Percentiles rank a stretch among this genome's conserved stretches.
Conservation (phyloP, 2,113 vertebrate genomes). For the Candoia aspera region DNA sequence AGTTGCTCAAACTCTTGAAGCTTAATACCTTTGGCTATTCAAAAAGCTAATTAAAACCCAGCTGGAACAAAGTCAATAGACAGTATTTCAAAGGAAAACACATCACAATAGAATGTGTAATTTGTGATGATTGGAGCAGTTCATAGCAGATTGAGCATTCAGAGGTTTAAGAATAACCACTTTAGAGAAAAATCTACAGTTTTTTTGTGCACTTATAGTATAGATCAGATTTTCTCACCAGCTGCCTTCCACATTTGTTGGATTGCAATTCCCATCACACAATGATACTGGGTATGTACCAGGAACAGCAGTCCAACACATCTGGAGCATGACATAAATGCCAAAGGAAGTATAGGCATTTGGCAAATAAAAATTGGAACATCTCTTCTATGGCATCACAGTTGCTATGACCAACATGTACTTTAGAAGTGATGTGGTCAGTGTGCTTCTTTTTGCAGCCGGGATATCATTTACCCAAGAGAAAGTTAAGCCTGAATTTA, state of each 20-base stretch:
- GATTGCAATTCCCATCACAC: not conserved
- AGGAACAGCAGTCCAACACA: not conserved
- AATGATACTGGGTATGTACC: not conserved
- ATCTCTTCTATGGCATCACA: not conserved
- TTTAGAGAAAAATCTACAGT: slow-evolving; percentile 10
- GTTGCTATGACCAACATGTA: not conserved
- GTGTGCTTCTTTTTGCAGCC: not conserved
- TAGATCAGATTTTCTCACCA: not conserved
- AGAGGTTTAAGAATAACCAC: not conserved
- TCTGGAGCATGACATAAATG: not conserved
- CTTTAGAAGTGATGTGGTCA: not conserved
- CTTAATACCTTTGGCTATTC: slow-evolving; percentile 42
- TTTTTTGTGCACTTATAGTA: not conserved
- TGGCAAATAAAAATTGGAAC: not conserved
- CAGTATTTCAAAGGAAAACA: slow-evolving; percentile 30
- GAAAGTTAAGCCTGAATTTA: not conserved
- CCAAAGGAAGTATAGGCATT: not conserved
- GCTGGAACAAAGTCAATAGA: slow-evolving; percentile 39
- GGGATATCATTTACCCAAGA: not conserved
- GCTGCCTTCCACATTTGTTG: not conserved
- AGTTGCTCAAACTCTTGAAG: slow-evolving; percentile 37
- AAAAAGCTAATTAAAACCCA: slow-evolving; percentile 40
- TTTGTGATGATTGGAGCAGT: slow-evolving; percentile 24
- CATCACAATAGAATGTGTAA: slow-evolving; percentile 29
- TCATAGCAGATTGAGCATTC: slow-evolving; percentile 1